Base-by-base conservation (phyloP, 2,113 vertebrate genomes). In the Cettia cetti region DNA sequence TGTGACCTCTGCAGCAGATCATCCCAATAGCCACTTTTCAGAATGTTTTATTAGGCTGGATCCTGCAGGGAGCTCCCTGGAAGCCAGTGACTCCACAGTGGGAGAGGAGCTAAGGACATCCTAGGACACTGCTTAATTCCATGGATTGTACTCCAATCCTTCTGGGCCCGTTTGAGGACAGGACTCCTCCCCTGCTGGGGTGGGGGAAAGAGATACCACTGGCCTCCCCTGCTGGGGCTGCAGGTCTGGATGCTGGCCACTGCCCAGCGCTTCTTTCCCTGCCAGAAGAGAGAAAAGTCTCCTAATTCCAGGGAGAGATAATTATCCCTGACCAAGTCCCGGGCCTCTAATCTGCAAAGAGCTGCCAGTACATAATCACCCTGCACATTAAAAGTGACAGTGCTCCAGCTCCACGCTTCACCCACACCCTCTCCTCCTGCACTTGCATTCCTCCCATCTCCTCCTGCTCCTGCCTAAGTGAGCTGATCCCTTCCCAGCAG, bases 211-310 rank as follows among this genome's bases (percentile, higher is more conserved):
- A 85, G 72, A 74, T 64, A 45, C 20, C 1, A 1, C 10, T 1
- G 63, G 24, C 7, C 26, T 88, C 22, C 28, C 15, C 89, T 89
- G 56, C 31, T 26, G 82, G 72, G 76, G 14, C 16, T 5, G 60
- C 49, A 64, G 49, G 64, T 60, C 86, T 72, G 77, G 28, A 44
- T 39, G 10, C 37, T n/a, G 77, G 61, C n/a, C 44, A 40, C 60
- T 84, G 64, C 79, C 82, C 64, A 44, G 52, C 16, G 4, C 40
- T 82, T 42, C 49, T 22, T 61, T 23, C 53, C 37, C 70, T 82
- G 84, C 57, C 79, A 93, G 72, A 61, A 86, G 89, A 83, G 56
- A 92, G 82, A 45, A 82, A 92, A 94, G 37, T 79, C 65, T 91
- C 83, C 23, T 35, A 12, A 71, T 94, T 94, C 82, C 92, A 81